Conservation (phyloP, 1,140 invertebrate species). For the Elymnias hypermnestra region DNA sequence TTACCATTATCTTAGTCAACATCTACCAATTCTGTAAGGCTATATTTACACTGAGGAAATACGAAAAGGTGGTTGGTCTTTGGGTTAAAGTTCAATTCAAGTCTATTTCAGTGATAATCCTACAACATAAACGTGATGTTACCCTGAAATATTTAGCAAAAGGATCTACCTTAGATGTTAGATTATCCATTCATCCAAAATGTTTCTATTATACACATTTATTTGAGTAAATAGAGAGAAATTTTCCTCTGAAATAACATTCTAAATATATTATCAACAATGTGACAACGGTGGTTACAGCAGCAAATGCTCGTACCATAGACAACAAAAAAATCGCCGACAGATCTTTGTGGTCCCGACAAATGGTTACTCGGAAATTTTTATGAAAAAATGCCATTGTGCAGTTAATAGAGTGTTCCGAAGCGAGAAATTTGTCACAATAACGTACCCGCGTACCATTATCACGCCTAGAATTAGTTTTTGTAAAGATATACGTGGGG, state of each 20-base stretch:
- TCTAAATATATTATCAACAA: neutral
- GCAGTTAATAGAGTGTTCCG: conserved; percentile 44
- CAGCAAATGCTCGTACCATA: neutral
- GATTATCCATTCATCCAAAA: no score
- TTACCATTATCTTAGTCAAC: no score
- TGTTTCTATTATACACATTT: no score
- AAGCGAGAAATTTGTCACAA: conserved; percentile 51
- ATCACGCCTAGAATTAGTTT: conserved; percentile 47
- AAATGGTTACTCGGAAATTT: conserved; percentile 40
- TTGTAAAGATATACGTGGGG: conserved; percentile 38
- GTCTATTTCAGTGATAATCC: no score
- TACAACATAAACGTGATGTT: no score
- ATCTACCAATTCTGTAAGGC: no score
- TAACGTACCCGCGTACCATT: conserved; percentile 33
- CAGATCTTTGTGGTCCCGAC: conserved; percentile 34
- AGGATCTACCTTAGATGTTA: no score
- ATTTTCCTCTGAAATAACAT: neutral
- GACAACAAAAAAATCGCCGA: conserved; percentile 27
- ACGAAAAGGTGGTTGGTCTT: no score
- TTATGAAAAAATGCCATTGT: conserved; percentile 24
- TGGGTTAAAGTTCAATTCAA: no score
- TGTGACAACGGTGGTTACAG: neutral
- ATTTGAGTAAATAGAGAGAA: no score
- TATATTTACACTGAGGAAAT: no score
- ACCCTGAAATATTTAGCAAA: no score